Percentiles rank a stretch among this genome's conserved stretches.
phyloP scores from a whole-genome alignment of 2,113 vertebrate genomes.

The Tinamus guttatus region DNA sequence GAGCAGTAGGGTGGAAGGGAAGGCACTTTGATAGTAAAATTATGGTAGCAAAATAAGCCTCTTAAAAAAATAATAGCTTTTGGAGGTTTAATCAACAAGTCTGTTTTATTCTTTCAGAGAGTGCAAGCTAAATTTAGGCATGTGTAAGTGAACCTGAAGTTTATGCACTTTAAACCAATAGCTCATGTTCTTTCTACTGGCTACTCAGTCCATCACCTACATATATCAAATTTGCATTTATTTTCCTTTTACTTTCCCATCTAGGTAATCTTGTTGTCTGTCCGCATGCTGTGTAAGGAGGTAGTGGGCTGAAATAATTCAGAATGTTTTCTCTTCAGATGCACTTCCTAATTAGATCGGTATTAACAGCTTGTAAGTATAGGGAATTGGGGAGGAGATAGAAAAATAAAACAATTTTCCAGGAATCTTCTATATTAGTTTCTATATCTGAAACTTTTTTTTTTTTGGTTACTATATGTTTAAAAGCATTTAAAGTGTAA shows the following conservation, averaged over 20 bases:
- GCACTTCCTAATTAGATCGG: background rate
- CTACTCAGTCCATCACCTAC: accelerated
- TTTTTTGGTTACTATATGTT: background rate
- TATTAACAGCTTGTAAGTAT: background rate
- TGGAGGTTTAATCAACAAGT: background rate
- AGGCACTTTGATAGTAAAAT: background rate
- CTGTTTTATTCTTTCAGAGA: background rate
- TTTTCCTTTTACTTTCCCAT: background rate
- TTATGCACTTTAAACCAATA: background rate
- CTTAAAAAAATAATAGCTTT: background rate
- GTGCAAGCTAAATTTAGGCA: background rate
- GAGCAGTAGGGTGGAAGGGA: background rate
- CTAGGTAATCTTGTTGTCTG: accelerated
- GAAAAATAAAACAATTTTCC: background rate
- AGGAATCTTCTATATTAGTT: background rate
- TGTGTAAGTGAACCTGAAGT: background rate
- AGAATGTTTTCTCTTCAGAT: background rate
- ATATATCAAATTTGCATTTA: background rate
- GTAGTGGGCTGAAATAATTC: background rate
- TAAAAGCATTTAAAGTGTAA: background rate
- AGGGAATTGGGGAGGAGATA: background rate
- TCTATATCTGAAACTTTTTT: background rate
- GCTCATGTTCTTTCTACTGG: background rate
- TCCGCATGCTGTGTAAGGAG: background rate
- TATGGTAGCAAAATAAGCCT: accelerated